These are phyloP conservation scores for Osmerus eperlanus DNA, from an alignment of 2,113 vertebrate species.

Conservation along the genomic window DNA sequence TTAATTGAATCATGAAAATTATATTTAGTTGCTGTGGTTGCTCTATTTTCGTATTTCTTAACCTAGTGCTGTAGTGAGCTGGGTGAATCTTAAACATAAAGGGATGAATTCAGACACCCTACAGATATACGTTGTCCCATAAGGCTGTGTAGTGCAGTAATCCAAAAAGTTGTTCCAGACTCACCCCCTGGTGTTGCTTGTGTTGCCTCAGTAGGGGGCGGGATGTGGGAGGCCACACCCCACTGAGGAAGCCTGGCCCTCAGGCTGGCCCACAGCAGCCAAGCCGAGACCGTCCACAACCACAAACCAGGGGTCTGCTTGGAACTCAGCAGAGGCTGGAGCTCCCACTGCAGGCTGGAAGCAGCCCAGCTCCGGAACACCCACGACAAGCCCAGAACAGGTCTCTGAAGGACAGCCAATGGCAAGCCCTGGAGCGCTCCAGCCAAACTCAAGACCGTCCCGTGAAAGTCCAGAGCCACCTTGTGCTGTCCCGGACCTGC, in stretches of 20 bases:
- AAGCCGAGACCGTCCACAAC: constrained; percentile 24
- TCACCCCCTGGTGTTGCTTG: constrained; percentile 14
- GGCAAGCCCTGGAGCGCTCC: constrained; percentile 5
- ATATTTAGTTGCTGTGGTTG: too few species aligned
- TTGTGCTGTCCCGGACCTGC: constrained; percentile 19
- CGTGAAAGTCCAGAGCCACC: constrained; percentile 5
- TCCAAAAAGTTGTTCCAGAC: constrained; percentile 17
- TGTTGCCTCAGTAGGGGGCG: constrained; percentile 51
- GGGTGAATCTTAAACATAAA: too few species aligned
- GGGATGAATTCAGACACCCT: too few species aligned
- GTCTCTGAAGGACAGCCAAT: not conserved
- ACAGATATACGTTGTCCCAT: not conserved
- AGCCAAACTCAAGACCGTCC: not conserved
- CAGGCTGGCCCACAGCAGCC: constrained; percentile 12
- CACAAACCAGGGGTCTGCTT: not conserved
- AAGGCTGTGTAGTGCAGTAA: not conserved
- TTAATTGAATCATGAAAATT: too few species aligned
- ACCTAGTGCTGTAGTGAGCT: too few species aligned
- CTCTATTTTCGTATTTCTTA: too few species aligned
- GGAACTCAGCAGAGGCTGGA: not conserved
- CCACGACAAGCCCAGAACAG: not conserved
- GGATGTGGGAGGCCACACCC: constrained; percentile 31
- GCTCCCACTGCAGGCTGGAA: constrained; percentile 1
- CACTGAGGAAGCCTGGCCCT: constrained; percentile 30
- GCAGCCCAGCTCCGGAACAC: not conserved